These are phyloP conservation scores for Akabosia matsudoensis DNA, from an alignment of 1,140 invertebrate species.

Conservation along the genomic window DNA sequence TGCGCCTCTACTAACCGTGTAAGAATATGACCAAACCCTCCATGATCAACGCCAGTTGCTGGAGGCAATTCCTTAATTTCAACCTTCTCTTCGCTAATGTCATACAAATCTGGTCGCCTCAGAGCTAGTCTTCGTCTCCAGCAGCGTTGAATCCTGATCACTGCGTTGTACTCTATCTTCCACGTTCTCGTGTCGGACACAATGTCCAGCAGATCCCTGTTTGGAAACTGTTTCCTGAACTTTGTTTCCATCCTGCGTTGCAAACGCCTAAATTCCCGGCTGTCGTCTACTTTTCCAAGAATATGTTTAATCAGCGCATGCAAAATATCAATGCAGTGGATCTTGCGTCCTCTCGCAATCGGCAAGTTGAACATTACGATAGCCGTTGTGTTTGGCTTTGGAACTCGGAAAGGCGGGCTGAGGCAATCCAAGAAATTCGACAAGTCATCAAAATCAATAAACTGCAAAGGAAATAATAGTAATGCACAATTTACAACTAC, in stretches of 20 bases:
- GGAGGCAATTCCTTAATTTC: too few species aligned
- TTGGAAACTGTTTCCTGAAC: slow-evolving; percentile 93
- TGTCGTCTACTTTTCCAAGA: slow-evolving; percentile 87
- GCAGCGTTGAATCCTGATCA: slow-evolving; percentile 79
- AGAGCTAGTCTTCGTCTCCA: too few species aligned
- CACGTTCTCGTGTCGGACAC: slow-evolving; percentile 89
- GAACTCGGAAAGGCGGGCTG: slow-evolving; percentile 80
- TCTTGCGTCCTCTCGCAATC: slow-evolving; percentile 88
- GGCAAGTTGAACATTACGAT: slow-evolving; percentile 92
- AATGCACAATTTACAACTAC: too few species aligned
- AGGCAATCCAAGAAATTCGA: slow-evolving; percentile 91
- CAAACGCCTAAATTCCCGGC: slow-evolving; percentile 83
- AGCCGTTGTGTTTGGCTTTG: slow-evolving; percentile 89
- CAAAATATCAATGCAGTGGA: slow-evolving; percentile 91
- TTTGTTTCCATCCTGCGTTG: slow-evolving; percentile 90
- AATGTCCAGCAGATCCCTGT: slow-evolving; percentile 84
- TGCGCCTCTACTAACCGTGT: too few species aligned
- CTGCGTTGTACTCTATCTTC: slow-evolving; percentile 90
- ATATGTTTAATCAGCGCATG: slow-evolving; percentile 89
- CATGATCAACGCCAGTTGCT: too few species aligned
- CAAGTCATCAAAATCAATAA: slow-evolving; percentile 85
- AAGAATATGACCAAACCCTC: too few species aligned
- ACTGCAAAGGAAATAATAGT: too few species aligned
- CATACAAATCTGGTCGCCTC: too few species aligned
- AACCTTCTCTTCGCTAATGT: too few species aligned